Conservation (phyloP, 1,140 invertebrate species). For the Drosophila mayri region DNA sequence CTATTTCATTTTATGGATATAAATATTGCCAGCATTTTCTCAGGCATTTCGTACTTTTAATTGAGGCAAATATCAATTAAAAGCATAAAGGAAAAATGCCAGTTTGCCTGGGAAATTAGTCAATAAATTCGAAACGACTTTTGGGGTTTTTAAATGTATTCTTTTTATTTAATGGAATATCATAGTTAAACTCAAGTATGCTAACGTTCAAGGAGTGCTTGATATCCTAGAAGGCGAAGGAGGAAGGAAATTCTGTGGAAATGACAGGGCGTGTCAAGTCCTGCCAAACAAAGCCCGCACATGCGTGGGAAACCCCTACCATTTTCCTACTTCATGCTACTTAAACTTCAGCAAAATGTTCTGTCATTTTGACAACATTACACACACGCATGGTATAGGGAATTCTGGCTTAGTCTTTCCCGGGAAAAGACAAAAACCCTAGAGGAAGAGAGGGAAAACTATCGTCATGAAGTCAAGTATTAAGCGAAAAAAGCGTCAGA, state of each 20-base stretch:
- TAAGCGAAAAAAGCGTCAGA: slow-evolving; percentile 46
- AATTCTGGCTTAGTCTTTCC: slow-evolving; percentile 25
- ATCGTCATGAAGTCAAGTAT: slow-evolving; percentile 51
- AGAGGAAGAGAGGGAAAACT: slow-evolving; percentile 25
- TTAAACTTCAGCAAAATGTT: slow-evolving; percentile 70
- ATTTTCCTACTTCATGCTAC: slow-evolving; percentile 51
- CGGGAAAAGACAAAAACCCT: slow-evolving; percentile 31
- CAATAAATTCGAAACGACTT: slow-evolving; percentile 36
- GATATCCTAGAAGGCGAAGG: neutral
- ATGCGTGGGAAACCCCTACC: slow-evolving; percentile 27
- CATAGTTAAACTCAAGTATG: slow-evolving; percentile 19
- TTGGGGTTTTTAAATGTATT: slow-evolving; percentile 27
- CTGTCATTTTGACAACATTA: slow-evolving; percentile 74
- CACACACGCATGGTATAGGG: slow-evolving; percentile 1
- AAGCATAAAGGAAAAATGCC: neutral
- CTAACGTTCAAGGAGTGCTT: slow-evolving; percentile 4
- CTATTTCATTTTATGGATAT: slow-evolving; percentile 37
- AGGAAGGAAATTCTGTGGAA: slow-evolving; percentile 47
- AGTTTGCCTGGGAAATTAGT: slow-evolving; percentile 11
- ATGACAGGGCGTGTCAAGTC: slow-evolving; percentile 70
- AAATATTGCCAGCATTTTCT: slow-evolving; percentile 39
- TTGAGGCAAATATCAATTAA: slow-evolving; percentile 47
- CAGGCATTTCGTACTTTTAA: slow-evolving; percentile 38
- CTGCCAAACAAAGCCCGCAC: slow-evolving; percentile 52
- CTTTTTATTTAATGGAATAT: slow-evolving; percentile 26